Evolutionary conservation across 2,113 vertebrate genomes (phyloP), one percentile per base, ranked within the genome.

Genomic region (Leptocoma aspasia): DNA sequence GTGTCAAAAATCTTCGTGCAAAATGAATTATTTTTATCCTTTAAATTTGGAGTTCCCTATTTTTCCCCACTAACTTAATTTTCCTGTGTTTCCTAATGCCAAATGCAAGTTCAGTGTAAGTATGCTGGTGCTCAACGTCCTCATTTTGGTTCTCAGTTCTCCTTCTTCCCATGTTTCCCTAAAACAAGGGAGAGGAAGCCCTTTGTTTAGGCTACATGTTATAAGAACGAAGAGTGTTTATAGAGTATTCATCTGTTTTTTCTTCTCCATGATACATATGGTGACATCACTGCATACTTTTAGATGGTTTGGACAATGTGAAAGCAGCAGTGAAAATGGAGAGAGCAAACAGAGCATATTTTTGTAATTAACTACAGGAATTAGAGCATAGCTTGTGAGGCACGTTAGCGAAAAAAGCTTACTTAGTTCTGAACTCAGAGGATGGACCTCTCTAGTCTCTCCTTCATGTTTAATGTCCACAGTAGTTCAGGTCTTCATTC

Each of bases 151-250:
- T 97, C 91, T 90, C 47, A 84, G 80, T 93, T 97, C 87, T 96
- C 54, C 52, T 96, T 96, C 83, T 97, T 96, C 77, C 92, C 87
- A 42, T 96, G 94, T 96, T 96, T 86, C 93, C 93, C 86, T 94
- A 45, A 90, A 71, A 89, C 69, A 57, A 94, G 78, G 69, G 81
- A 87, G 70, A 97, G 97, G 97, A 98, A 98, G 86, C 93, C 47
- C 66, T 97, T 97, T 98, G 98, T 98, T 98, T 98, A 98, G 98
- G 96, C 96, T 98, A 92, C 39, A 26, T 79, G 86, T 96, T 97
- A 94, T 83, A 96, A 94, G 80, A 94, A 82, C 3, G 17, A 97
- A 96, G 96, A 92, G 70, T 98, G 97, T 98, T 98, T 98, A 98
- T 86, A 95, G 83, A 97, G 72, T 81, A 69, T 83, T 98, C 95